Conservation (phyloP, 2,113 vertebrate genomes). For the Tenrec ecaudatus region DNA sequence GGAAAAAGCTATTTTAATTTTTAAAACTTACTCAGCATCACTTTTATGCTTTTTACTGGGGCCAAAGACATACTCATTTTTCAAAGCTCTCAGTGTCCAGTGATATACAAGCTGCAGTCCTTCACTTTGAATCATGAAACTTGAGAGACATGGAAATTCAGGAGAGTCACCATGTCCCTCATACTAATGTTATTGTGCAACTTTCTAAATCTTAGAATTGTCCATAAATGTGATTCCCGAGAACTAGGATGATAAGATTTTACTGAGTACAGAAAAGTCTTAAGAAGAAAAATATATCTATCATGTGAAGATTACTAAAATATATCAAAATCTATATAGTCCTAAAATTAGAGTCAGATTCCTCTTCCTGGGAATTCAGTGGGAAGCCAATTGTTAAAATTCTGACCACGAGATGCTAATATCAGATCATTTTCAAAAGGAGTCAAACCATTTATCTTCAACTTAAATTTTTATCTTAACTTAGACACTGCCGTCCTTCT, state of each 20-base stretch:
- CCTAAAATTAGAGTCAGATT: background rate
- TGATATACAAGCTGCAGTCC: background rate
- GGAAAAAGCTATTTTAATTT: constrained; percentile 67
- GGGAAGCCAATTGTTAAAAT: background rate
- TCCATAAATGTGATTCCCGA: constrained; percentile 22
- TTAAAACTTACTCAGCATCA: constrained; percentile 51
- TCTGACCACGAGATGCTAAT: background rate
- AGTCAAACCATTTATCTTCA: constrained; percentile 21
- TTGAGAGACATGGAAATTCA: constrained; percentile 36
- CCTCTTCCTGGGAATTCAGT: background rate
- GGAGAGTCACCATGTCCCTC: constrained; percentile 46
- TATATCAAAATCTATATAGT: constrained; percentile 15
- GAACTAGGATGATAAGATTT: background rate
- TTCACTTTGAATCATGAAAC: constrained; percentile 47
- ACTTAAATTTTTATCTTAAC: constrained; percentile 53
- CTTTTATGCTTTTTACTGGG: constrained; percentile 27
- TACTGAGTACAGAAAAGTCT: constrained; percentile 15
- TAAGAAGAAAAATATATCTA: constrained; percentile 11
- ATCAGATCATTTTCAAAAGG: background rate
- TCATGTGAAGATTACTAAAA: background rate
- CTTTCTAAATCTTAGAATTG: constrained; percentile 18
- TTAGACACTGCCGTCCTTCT: background rate
- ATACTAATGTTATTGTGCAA: constrained; percentile 9
- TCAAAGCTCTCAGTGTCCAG: constrained; percentile 20
- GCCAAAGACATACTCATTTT: constrained; percentile 36